Evolutionary conservation across 1,140 invertebrate genomes (phyloP).

Genomic region (Chymomyza costata): DNA sequence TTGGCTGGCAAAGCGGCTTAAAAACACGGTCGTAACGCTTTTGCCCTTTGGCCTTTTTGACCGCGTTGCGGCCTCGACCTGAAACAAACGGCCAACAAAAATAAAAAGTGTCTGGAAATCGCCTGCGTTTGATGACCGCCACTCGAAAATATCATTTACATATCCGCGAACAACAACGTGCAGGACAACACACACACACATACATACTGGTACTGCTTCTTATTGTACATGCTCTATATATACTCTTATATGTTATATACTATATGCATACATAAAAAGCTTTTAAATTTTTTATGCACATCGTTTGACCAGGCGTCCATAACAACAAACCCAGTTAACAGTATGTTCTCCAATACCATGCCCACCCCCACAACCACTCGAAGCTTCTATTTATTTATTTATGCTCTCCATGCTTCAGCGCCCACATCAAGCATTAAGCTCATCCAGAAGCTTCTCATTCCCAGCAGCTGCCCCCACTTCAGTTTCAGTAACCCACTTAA

Average conservation of each 20-base stretch:
- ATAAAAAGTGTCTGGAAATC: conserved; percentile 2
- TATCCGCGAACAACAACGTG: too few species aligned
- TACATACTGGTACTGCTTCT: too few species aligned
- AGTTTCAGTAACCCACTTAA: conserved; percentile 23
- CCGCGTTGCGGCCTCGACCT: too few species aligned
- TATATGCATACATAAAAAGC: conserved; percentile 40
- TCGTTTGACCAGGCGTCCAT: conserved; percentile 15
- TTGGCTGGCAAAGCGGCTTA: conserved; percentile 59
- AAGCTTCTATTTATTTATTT: conserved; percentile 17
- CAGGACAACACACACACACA: too few species aligned
- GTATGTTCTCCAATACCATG: neutral
- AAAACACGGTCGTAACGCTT: conserved; percentile 36
- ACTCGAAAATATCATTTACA: conserved; percentile 73
- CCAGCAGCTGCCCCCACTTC: conserved; percentile 13
- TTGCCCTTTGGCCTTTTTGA: conserved; percentile 54
- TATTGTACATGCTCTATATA: too few species aligned
- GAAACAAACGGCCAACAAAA: too few species aligned
- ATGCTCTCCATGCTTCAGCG: conserved; percentile 8
- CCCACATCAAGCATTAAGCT: conserved; percentile 6
- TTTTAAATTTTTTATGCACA: conserved; percentile 58
- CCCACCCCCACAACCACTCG: neutral
- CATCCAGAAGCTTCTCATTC: neutral
- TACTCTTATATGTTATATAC: too few species aligned
- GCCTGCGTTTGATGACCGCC: conserved; percentile 57
- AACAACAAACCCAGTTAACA: neutral